A percentile compares a stretch with the other conserved stretches of the same genome.
phyloP scores from a whole-genome alignment of 2,888 invertebrate genomes.

The Campopleginae sp. region DNA sequence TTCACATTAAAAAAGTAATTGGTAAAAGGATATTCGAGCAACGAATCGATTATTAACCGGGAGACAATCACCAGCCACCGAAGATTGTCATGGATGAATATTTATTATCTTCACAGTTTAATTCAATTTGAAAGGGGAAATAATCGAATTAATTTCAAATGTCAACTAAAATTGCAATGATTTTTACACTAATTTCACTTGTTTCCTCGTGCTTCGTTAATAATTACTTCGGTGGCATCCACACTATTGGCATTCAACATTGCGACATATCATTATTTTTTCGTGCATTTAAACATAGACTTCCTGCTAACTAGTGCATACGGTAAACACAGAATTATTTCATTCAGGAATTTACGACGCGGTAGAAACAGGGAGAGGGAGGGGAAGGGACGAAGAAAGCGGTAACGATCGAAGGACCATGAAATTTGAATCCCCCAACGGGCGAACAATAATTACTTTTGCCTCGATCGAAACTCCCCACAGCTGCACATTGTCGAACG shows the following conservation, averaged over 20 bases:
- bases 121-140: background rate
- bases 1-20: conserved; percentile 14
- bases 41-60: background rate
- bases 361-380: background rate
- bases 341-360: background rate
- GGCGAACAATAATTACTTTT: background rate
- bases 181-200: background rate
- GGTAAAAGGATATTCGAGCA: background rate
- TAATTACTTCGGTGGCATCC: background rate
- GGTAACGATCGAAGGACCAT: background rate
- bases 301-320: background rate
- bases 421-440: background rate
- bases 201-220: background rate
- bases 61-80: background rate
- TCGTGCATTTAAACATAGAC: background rate
- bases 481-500: background rate
- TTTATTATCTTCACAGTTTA: background rate
- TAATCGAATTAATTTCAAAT: background rate
- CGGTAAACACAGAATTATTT: background rate
- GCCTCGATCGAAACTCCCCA: background rate
- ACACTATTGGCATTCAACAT: background rate
- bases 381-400: background rate
- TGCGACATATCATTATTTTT: background rate
- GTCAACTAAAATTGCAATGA: background rate
- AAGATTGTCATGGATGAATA: background rate